phyloP scores from a whole-genome alignment of 2,797 vertebrate species.

The Coluber constrictor region DNA sequence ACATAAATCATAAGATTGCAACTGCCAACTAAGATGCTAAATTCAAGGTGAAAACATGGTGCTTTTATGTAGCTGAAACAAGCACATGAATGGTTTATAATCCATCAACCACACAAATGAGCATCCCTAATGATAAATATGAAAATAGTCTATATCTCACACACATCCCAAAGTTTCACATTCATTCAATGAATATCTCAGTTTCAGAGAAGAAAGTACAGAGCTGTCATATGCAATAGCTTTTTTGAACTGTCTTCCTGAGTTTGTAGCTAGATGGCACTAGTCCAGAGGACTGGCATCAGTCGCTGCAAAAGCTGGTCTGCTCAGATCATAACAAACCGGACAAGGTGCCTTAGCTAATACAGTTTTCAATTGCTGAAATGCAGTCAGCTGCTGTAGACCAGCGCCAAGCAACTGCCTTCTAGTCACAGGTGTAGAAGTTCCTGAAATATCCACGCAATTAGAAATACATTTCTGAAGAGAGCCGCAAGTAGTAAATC shows the following conservation, averaged over 20 bases:
- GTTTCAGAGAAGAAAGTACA: background rate
- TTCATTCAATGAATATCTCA: background rate
- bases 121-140: background rate
- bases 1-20: background rate
- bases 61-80: background rate
- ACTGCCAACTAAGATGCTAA: background rate
- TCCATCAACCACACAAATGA: background rate
- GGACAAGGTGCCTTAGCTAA: background rate
- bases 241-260: background rate
- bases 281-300: background rate
- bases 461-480: background rate
- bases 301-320: background rate
- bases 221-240: background rate
- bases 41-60: background rate
- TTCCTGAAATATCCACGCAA: background rate
- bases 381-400: background rate
- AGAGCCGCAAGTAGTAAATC: background rate
- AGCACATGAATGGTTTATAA: background rate
- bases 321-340: background rate
- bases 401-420: background rate
- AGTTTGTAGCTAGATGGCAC: background rate
- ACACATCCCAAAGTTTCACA: background rate
- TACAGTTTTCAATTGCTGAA: background rate
- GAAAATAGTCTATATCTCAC: background rate
- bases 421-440: background rate